phyloP scores from a whole-genome alignment of 2,888 invertebrate genomes.

The Amphimallon solstitiale region DNA sequence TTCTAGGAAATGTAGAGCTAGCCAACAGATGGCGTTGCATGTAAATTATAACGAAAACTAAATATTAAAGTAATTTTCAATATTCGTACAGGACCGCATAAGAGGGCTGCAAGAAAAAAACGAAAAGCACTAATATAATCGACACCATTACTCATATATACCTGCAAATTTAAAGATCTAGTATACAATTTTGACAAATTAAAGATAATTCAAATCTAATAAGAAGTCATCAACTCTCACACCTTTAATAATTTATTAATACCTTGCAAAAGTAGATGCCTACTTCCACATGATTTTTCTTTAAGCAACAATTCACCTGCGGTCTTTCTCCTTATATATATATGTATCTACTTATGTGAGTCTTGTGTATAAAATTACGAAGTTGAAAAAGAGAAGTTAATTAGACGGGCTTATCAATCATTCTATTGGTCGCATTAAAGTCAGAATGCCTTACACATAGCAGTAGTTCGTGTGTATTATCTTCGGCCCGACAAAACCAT shows the following conservation, averaged over 20 bases:
- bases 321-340: conserved; percentile 1
- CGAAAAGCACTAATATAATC: too few relatives aligned
- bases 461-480: conserved; percentile 32
- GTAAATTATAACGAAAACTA: too few relatives aligned
- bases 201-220: conserved; percentile 26
- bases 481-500: conserved; percentile 32
- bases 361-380: neutral
- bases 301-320: conserved; percentile 4
- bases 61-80: too few relatives aligned
- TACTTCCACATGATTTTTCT: conserved; percentile 17
- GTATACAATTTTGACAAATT: conserved; percentile 24
- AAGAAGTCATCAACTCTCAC: conserved; percentile 19
- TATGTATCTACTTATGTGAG: neutral
- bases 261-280: conserved; percentile 9
- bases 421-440: conserved; percentile 27
- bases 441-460: conserved; percentile 18
- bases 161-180: too few relatives aligned
- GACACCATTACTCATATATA: too few relatives aligned
- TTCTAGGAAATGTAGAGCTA: too few relatives aligned
- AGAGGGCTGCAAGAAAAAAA: too few relatives aligned
- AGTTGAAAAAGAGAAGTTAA: conserved; percentile 26
- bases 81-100: too few relatives aligned
- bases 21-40: too few relatives aligned
- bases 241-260: conserved; percentile 27
- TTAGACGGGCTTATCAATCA: conserved; percentile 24